Base-by-base conservation (phyloP, 2,888 invertebrate species). In the Cantharis rufa region DNA sequence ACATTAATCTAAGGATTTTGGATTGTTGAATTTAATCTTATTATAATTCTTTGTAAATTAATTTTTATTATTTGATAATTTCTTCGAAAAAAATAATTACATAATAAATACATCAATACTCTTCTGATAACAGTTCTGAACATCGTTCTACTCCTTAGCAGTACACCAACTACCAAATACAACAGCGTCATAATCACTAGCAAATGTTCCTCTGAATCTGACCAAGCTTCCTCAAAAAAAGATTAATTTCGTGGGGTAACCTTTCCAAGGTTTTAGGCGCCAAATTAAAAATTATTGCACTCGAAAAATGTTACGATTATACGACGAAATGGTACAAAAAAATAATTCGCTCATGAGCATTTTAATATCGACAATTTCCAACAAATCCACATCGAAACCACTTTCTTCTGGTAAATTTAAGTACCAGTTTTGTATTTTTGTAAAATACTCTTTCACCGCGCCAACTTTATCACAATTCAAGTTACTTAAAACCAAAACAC, bases 311-410 rank as follows among this genome's bases (percentile, higher is more conserved):
- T 70, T 69, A 15, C 73, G 66, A 72, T 80, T 80, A 77, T 80
- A 80, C 15, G 18, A 74, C 74, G 75, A 78, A n/a, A 80, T 71
- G 10, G 18, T 21, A 62, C 74, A 70, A 71, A 76, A 77, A 72
- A 79, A 78, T 10, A 69, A 21, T 15, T 63, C 73, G 48, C 74
- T 75, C 15, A 77, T 70, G 16, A 80, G 66, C 27, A 61, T 61
- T 15, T 64, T 61, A 32, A 69, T 27, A 10, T 75, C 72, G 28
- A 80, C 69, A 16, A 80, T 24, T 75, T 80, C 75, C 28, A 80
- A 69, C 21, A 81, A 76, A 76, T 81, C 81, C 15, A 70, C 28
- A 48, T 63, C 16, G 72, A 80, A 80, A 72, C 71, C 21, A 24
- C 64, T 21, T 61, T 18, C n/a, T 61, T 70, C 27, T 16, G 70